phyloP scores from a whole-genome alignment of 1,140 invertebrate genomes.

The Globodera ellingtonae region DNA sequence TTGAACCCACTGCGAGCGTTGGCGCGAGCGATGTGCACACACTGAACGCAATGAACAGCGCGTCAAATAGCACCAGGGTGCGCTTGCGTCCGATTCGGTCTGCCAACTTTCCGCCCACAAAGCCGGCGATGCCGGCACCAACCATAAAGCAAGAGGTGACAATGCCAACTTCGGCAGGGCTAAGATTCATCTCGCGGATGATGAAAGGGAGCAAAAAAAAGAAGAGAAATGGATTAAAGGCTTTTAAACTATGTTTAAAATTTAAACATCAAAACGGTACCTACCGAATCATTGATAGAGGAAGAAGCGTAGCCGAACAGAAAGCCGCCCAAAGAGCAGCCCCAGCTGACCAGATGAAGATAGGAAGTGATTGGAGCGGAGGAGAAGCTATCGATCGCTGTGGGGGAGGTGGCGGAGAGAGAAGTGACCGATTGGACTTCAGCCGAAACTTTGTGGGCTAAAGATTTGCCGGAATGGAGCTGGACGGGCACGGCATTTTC shows the following conservation, averaged over 20 bases:
- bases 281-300: constrained; percentile 18
- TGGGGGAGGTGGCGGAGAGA: too few relatives aligned
- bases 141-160: constrained; percentile 22
- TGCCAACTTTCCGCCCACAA: constrained; percentile 16
- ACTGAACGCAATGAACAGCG: constrained; percentile 11
- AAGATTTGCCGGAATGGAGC: too few relatives aligned
- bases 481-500: too few relatives aligned
- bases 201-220: constrained; percentile 20
- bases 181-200: constrained; percentile 10
- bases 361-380: not conserved
- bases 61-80: constrained; percentile 16
- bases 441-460: too few relatives aligned
- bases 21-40: constrained; percentile 15
- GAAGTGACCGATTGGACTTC: too few relatives aligned
- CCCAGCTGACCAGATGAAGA: constrained; percentile 22
- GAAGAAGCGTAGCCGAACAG: constrained; percentile 27
- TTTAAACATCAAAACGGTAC: too few relatives aligned
- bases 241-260: too few relatives aligned
- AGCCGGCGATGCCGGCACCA: constrained; percentile 10
- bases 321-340: constrained; percentile 18
- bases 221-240: not conserved
- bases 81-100: constrained; percentile 20
- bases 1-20: constrained; percentile 6
- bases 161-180: constrained; percentile 14
- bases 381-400: too few relatives aligned